Base-by-base conservation (phyloP, 2,113 vertebrate species). In the Halcyon malimbica region DNA sequence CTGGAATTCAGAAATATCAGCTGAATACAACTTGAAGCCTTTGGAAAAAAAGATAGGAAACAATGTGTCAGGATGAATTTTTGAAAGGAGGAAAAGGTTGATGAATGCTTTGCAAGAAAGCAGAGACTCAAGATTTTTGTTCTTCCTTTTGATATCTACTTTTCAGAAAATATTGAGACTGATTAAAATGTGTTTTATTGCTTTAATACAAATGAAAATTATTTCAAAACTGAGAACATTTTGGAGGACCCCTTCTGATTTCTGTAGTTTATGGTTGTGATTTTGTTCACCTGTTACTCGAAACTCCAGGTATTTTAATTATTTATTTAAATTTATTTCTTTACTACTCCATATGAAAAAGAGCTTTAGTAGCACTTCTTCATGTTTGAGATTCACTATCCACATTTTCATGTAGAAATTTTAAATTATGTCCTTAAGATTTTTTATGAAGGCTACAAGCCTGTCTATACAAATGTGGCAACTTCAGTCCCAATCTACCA, bases 231-330 rank as follows among this genome's bases (percentile, higher is more conserved):
- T 39, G 35, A 62, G 6, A 83, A 33, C 2, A 39, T 59, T 92
- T 53, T 67, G 31, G 89, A 89, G 25, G 29, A 51, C 8, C 0
- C 11, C 3, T 74, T 68, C 35, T 48, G 21, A 86, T 8, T 69
- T 85, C 53, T 1, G 0, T 26, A 42, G 35, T 60, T 37, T 2
- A 2, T 6, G 14, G 1, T 2, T 2, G 0, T 51, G 10, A 42
- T 70, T 77, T 77, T 70, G 14, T 53, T 62, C 31, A 23, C 6
- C 17, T 59, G 8, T 24, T 85, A 35, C 10, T 75, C 79, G 23
- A 83, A 46, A 2, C 5, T 75, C 10, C 9, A 79, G 16, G 3
- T 35, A 33, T 57, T 65, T 69, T 7, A 76, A 28, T 54, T 28
- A 42, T 80, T 91, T 76, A 0, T 46, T 13, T 65, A 26, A 14